A percentile compares a stretch with the other conserved stretches of the same genome.
Evolutionary conservation across 2,113 vertebrate genomes (phyloP).

Genomic region (Ammospiza caudacuta): DNA sequence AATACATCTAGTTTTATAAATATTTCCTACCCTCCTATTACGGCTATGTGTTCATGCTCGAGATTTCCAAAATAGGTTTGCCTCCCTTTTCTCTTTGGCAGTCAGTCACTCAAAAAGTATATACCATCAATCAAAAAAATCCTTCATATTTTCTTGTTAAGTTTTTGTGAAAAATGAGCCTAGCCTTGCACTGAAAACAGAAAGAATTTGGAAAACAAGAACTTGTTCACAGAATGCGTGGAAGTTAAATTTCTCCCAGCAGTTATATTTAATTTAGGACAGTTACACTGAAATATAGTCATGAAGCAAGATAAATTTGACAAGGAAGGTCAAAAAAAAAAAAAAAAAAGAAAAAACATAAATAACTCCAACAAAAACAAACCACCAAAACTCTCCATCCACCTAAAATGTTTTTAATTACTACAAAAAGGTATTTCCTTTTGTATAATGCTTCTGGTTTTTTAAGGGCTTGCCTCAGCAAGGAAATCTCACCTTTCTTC

Average conservation of each 20-base stretch:
- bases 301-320: background rate
- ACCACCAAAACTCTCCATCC: fast-evolving
- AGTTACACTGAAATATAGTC: background rate
- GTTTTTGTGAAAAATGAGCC: background rate
- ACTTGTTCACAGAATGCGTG: background rate
- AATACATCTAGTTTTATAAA: background rate
- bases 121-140: background rate
- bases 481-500: background rate
- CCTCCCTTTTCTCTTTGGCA: background rate
- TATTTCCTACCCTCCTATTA: background rate
- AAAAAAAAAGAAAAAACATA: background rate
- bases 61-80: background rate
- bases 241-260: background rate
- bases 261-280: background rate
- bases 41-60: background rate
- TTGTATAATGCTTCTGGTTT: background rate
- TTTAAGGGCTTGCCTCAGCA: background rate
- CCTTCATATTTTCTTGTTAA: background rate
- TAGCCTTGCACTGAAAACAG: background rate
- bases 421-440: background rate
- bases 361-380: background rate
- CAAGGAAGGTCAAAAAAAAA: background rate
- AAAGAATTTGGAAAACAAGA: background rate
- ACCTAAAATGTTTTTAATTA: background rate
- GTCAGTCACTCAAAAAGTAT: background rate